These are phyloP conservation scores for Falco rusticolus DNA, from an alignment of 2,797 vertebrate genomes.

Conservation along the genomic window DNA sequence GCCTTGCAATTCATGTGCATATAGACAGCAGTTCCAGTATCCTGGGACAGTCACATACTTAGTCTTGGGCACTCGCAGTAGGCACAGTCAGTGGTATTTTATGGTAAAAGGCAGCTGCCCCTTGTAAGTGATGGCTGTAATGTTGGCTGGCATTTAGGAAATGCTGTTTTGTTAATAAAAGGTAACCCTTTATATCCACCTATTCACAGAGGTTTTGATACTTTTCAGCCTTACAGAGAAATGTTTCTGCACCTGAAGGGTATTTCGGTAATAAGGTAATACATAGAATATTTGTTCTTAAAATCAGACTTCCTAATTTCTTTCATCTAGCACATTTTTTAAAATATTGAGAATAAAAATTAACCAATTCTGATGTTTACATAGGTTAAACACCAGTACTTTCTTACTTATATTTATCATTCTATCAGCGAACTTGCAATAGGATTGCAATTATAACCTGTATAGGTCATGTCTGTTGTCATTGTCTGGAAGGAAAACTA, in stretches of 20 bases:
- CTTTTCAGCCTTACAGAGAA: background rate
- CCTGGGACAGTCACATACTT: background rate
- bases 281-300: background rate
- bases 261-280: background rate
- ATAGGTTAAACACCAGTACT: background rate
- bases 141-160: background rate
- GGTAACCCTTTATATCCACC: background rate
- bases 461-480: background rate
- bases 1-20: background rate
- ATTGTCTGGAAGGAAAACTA: background rate
- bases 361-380: background rate
- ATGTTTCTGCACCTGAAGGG: background rate
- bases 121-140: background rate
- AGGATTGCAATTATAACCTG: background rate
- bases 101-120: background rate
- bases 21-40: background rate
- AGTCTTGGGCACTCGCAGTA: background rate
- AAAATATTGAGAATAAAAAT: background rate
- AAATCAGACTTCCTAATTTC: background rate
- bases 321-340: background rate
- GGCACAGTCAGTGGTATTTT: background rate
- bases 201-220: background rate
- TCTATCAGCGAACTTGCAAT: background rate
- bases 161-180: background rate
- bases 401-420: background rate